These are phyloP conservation scores for Drosophila burlai DNA, from an alignment of 1,140 invertebrate genomes.

Conservation along the genomic window DNA sequence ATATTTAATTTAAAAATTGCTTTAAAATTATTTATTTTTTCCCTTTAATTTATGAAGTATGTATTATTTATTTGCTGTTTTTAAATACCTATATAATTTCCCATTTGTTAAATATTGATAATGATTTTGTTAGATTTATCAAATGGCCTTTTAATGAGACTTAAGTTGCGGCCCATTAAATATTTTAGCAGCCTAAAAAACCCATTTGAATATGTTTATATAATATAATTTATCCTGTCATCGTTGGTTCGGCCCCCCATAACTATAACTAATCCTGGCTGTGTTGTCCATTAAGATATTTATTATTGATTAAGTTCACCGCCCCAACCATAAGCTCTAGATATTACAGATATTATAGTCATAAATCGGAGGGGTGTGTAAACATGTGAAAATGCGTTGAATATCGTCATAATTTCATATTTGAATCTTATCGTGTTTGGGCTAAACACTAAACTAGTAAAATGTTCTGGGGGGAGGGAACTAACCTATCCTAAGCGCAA, in stretches of 20 bases:
- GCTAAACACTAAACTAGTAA: conserved; percentile 3
- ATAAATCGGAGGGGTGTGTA: conserved; percentile 30
- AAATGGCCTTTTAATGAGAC: neutral
- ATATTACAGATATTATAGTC: conserved; percentile 30
- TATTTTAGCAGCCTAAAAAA: neutral
- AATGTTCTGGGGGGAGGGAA: neutral
- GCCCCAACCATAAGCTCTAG: conserved; percentile 3
- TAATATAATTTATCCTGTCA: neutral
- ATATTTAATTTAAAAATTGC: neutral
- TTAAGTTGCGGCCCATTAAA: neutral
- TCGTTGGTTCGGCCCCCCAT: neutral
- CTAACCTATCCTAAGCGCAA: conserved; percentile 59
- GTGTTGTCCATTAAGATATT: conserved; percentile 14
- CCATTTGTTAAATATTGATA: neutral
- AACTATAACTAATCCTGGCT: neutral
- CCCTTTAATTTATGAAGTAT: neutral
- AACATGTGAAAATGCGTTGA: conserved; percentile 34
- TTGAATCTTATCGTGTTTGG: conserved; percentile 31
- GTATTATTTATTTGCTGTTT: neutral
- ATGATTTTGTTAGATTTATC: neutral
- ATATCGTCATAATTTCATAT: conserved; percentile 40
- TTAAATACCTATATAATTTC: neutral
- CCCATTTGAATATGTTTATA: neutral
- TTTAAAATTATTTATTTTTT: neutral
- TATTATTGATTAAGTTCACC: conserved; percentile 31